Percentiles rank a stretch among this genome's conserved stretches.
Evolutionary conservation across 2,797 vertebrate species (phyloP).

Genomic region (Enteromius unitaeniatus): DNA sequence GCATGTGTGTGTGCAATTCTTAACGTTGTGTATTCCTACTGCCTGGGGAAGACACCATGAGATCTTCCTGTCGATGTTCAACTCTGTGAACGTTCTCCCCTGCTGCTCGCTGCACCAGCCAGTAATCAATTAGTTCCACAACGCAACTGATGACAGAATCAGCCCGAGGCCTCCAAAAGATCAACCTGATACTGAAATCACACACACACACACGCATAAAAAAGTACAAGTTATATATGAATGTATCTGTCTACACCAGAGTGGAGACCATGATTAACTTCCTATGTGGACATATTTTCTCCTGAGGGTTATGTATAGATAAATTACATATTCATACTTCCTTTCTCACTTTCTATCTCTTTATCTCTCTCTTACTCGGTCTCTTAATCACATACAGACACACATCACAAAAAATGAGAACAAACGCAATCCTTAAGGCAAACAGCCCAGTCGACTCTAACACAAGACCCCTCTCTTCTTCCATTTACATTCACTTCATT

Average conservation of each 20-base stretch:
- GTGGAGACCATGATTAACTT: conserved; percentile 31
- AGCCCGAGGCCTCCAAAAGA: conserved; percentile 57
- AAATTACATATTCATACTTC: conserved; percentile 29
- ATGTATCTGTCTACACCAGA: conserved; percentile 25
- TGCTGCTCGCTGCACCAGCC: conserved; percentile 35
- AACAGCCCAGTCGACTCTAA: neutral
- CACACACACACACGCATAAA: conserved; percentile 33
- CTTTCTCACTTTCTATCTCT: conserved; percentile 34
- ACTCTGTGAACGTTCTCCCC: conserved; percentile 52
- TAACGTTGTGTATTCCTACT: conserved; percentile 34
- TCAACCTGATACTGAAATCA: conserved; percentile 30
- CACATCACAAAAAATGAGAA: conserved; percentile 2
- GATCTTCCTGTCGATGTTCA: conserved; percentile 56
- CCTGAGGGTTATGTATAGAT: neutral
- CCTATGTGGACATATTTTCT: conserved; percentile 6
- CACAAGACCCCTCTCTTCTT: neutral
- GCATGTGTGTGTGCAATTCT: conserved; percentile 41
- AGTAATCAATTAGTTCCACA: conserved; percentile 70
- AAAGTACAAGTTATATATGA: conserved; percentile 2
- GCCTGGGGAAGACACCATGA: conserved; percentile 53
- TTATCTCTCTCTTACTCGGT: neutral
- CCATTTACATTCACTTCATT: conserved; percentile 29
- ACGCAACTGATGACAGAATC: conserved; percentile 63
- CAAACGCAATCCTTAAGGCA: conserved; percentile 22
- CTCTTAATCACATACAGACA: conserved; percentile 35